A percentile compares a stretch with the other conserved stretches of the same genome.
Conservation (phyloP, 2,797 vertebrate genomes). For the Steatocranus sp. region DNA sequence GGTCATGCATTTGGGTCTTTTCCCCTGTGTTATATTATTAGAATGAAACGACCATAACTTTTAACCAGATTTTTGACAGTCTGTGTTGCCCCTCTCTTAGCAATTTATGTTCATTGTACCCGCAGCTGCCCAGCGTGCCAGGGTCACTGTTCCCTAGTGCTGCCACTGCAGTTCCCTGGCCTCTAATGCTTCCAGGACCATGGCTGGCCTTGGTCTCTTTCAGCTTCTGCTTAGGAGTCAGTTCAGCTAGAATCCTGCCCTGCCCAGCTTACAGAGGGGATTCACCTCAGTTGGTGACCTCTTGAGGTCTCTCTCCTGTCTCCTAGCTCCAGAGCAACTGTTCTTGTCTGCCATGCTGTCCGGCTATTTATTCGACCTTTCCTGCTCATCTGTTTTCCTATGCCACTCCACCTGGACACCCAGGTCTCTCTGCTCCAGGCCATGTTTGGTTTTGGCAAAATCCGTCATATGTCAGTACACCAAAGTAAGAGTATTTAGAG, state of each 20-base stretch:
- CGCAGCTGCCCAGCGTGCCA: not conserved
- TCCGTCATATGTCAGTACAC: not conserved
- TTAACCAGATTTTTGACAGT: not conserved
- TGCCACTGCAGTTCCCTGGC: not conserved
- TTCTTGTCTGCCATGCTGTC: not conserved
- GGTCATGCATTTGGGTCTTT: not conserved
- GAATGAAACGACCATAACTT: not conserved
- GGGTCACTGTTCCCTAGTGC: not conserved
- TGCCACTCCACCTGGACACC: not conserved
- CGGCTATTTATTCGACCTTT: rapidly evolving
- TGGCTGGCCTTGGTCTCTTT: not conserved
- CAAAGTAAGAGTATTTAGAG: not conserved
- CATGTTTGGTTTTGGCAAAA: not conserved
- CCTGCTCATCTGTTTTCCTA: not conserved
- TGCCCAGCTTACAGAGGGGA: not conserved
- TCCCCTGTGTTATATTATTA: not conserved
- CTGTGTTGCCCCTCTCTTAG: not conserved
- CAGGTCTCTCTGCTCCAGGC: not conserved
- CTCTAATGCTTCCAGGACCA: not conserved
- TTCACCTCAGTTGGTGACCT: not conserved
- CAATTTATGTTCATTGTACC: not conserved
- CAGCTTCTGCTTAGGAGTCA: not conserved
- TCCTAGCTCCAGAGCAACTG: not conserved
- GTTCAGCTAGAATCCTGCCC: not conserved
- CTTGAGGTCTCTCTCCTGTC: not conserved